Evolutionary conservation across 2,797 vertebrate genomes (phyloP).

Genomic region (Vespertilio murinus): DNA sequence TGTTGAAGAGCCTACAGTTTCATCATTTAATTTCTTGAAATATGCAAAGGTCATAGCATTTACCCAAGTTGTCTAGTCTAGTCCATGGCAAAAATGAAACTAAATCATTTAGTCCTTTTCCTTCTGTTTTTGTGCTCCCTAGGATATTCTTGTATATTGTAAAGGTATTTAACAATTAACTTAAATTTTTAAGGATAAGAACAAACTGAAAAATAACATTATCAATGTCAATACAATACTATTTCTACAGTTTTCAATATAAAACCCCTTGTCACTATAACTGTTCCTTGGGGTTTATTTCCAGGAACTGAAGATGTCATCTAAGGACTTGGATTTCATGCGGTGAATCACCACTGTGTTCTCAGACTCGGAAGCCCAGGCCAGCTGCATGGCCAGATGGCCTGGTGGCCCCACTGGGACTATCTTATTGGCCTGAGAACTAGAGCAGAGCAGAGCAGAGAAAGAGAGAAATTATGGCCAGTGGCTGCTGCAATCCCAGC

Average conservation of each 20-base stretch:
- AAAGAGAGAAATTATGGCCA: neutral
- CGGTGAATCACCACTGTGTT: conserved; percentile 41
- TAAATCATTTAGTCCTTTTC: neutral
- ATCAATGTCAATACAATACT: neutral
- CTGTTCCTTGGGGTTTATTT: conserved; percentile 19
- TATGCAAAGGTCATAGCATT: neutral
- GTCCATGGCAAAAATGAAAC: neutral
- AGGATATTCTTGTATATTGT: neutral
- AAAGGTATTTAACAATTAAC: conserved; percentile 2
- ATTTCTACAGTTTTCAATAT: conserved; percentile 8
- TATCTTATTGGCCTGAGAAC: conserved; percentile 20
- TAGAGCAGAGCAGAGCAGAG: neutral
- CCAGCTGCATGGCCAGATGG: conserved; percentile 66
- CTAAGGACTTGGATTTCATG: conserved; percentile 25
- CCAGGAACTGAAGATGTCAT: conserved; percentile 52
- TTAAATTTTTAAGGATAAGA: conserved; percentile 29
- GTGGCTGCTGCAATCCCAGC: conserved; percentile 38
- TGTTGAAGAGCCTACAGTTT: neutral
- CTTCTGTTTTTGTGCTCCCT: neutral
- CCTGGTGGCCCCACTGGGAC: neutral
- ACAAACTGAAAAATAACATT: conserved; percentile 14
- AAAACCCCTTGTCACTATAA: conserved; percentile 7
- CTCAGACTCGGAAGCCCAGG: conserved; percentile 41
- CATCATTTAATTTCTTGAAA: neutral
- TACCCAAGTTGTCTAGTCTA: neutral